Conservation (phyloP, 2,888 invertebrate genomes). For the Helleia helle region DNA sequence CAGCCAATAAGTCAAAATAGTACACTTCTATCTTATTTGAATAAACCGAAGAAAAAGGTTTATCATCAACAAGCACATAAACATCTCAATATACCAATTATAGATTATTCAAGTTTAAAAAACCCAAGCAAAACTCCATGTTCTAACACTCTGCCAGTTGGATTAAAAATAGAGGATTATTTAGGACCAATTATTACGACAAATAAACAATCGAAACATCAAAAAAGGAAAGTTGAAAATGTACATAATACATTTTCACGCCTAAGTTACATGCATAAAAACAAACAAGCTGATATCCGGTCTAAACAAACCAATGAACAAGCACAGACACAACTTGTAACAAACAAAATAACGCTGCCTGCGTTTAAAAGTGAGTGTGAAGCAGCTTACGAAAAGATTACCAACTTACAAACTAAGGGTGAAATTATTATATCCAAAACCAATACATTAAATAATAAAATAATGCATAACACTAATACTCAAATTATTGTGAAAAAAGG, state of each 20-base stretch:
- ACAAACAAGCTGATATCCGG: conserved; percentile 41
- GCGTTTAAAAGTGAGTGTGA: conserved; percentile 8
- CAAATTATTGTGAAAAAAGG: conserved; percentile 10
- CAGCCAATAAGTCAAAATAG: not conserved
- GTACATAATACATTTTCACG: conserved; percentile 57
- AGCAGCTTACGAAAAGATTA: conserved; percentile 20
- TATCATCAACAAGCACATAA: not conserved
- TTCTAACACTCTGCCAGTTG: too few species aligned
- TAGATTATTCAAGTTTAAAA: too few species aligned
- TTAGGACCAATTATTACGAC: conserved; percentile 18
- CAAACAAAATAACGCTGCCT: conserved; percentile 4
- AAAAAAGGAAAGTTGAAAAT: conserved; percentile 40
- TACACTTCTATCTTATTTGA: not conserved
- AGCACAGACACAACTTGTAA: conserved; percentile 10
- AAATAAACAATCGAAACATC: conserved; percentile 24
- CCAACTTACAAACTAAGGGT: conserved; percentile 20
- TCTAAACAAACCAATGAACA: conserved; percentile 25
- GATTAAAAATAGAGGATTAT: conserved; percentile 13
- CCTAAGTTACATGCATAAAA: conserved; percentile 57
- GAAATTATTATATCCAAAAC: conserved; percentile 21
- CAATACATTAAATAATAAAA: conserved; percentile 14
- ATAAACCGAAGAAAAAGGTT: not conserved
- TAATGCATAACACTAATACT: conserved; percentile 6
- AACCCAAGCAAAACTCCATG: too few species aligned
- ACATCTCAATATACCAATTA: too few species aligned